Conservation (phyloP, 2,888 invertebrate genomes). For the Sarcophaga carnaria region DNA sequence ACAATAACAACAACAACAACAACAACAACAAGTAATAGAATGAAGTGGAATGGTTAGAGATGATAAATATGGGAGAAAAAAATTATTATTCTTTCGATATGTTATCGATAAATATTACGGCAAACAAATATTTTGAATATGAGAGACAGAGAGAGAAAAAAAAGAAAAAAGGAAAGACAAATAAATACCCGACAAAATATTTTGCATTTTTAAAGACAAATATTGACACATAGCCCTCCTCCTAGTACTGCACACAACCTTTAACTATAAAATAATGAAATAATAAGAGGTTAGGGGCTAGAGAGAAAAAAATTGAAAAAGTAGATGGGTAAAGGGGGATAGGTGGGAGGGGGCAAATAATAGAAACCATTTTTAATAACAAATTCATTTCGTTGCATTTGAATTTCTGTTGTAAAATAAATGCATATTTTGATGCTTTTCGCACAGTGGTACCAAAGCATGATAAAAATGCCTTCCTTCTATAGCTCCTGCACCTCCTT, state of each 20-base stretch:
- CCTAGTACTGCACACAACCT: not conserved
- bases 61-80: no score
- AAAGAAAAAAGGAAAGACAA: conserved; percentile 31
- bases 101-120: conserved; percentile 63
- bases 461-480: no score
- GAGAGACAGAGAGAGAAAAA: not conserved
- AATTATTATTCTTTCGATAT: not conserved
- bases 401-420: conserved; percentile 13
- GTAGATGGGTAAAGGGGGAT: not conserved
- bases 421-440: conserved; percentile 9
- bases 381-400: conserved; percentile 47
- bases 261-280: conserved; percentile 28
- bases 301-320: no score
- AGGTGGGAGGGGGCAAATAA: not conserved
- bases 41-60: no score
- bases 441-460: no score
- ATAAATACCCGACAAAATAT: conserved; percentile 67
- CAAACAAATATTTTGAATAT: conserved; percentile 66
- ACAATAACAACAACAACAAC: not conserved
- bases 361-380: conserved; percentile 2
- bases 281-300: not conserved
- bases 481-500: no score
- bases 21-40: no score
- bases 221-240: not conserved
- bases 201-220: conserved; percentile 49